Conservation (phyloP, 2,113 vertebrate species). For the Notechis scutatus region DNA sequence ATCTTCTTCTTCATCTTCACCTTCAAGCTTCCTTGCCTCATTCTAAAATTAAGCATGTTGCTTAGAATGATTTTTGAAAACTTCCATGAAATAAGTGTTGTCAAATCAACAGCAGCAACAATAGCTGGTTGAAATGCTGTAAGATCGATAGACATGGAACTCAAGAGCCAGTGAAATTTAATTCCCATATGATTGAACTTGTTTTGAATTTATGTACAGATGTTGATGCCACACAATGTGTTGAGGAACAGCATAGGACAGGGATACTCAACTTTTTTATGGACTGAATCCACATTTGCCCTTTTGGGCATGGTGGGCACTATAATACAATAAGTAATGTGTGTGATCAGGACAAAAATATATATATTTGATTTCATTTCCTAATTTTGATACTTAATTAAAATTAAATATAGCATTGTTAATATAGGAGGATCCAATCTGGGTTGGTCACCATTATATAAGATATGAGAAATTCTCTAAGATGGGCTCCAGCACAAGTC, state of each 20-base stretch:
- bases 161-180: neutral
- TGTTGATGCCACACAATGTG: neutral
- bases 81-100: conserved; percentile 5
- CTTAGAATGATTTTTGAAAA: conserved; percentile 16
- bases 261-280: neutral
- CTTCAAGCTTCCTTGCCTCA: conserved; percentile 27
- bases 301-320: neutral
- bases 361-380: neutral
- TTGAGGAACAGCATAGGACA: no score
- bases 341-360: neutral
- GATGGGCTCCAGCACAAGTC: no score
- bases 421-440: no score
- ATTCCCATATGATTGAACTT: neutral
- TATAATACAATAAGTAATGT: neutral
- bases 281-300: neutral
- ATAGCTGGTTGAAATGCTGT: neutral
- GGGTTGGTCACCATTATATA: no score
- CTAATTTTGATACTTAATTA: neutral
- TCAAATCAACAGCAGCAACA: neutral
- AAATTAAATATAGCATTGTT: neutral
- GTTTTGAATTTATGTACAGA: neutral
- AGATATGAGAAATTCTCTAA: no score
- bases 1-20: conserved; percentile 65
- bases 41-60: conserved; percentile 50
- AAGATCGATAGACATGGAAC: neutral